Conservation (phyloP, 2,113 vertebrate genomes). For the Tragelaphus scriptus region DNA sequence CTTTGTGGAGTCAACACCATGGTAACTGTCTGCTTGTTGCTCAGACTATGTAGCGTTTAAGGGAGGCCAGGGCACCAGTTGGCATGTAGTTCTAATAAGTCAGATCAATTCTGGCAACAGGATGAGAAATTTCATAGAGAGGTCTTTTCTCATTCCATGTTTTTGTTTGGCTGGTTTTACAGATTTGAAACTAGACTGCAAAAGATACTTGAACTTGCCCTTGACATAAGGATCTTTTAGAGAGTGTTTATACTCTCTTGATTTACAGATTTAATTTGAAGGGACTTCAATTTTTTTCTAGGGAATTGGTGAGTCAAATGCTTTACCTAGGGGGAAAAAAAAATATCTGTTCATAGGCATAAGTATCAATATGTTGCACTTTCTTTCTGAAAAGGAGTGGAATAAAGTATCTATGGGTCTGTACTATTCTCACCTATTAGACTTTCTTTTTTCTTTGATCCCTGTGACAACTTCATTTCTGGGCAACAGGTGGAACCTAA, state of each 20-base stretch:
- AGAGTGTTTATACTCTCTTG: not conserved
- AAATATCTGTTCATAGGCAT: not conserved
- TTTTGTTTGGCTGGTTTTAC: not conserved
- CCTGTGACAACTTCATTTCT: not conserved
- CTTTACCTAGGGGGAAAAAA: not conserved
- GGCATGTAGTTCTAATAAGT: constrained; percentile 32
- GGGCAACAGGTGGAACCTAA: not conserved
- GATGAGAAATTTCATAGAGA: not conserved
- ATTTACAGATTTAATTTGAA: not conserved
- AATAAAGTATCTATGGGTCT: not conserved
- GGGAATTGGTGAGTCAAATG: not conserved
- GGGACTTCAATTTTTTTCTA: not conserved
- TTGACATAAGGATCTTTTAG: not conserved
- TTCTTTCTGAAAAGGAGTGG: constrained; percentile 25
- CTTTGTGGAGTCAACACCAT: constrained; percentile 46
- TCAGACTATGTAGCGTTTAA: constrained; percentile 24
- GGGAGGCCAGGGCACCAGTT: not conserved
- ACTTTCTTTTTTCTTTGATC: not conserved
- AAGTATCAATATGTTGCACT: not conserved
- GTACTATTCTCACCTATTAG: not conserved
- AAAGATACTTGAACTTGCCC: not conserved
- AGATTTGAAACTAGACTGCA: not conserved
- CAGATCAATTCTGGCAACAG: constrained; percentile 21
- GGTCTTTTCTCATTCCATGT: not conserved
- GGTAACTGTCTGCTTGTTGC: constrained; percentile 25